Evolutionary conservation across 1,140 invertebrate genomes (phyloP), one percentile per base, ranked within the genome.

Genomic region (Cephus cinctus): DNA sequence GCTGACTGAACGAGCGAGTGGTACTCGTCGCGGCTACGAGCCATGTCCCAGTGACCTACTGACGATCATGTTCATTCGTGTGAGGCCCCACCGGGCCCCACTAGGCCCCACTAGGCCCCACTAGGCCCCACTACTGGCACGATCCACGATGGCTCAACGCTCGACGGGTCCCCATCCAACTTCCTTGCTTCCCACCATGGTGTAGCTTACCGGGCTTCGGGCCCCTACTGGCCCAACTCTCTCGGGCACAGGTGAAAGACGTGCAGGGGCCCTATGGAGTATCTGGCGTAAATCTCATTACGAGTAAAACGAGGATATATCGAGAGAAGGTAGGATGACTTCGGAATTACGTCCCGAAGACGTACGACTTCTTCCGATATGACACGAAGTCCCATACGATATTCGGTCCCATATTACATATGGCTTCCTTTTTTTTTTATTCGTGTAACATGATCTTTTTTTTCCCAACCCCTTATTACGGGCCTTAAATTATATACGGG

Each of bases 31-130:
- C 61, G 57, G 57, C 65, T 59, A 52, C 47, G 61, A 67, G 65
- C 64, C 65, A 57, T 64, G 74, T 73, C 71, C 74, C 61, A 76
- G 63, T 75, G 72, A 76, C 74, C 74, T 75, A 75, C 74, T 75
- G 48, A 59, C 51, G 62, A 56, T 55, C 54, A 51, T 62, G 61
- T 62, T 59, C 57, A 50, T 39, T 41, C 52, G 25, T 42, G 36
- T 44, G 16, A 23, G 35, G 40, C 62, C 54, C 60, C 16, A 50
- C 56, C 46, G 36, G 38, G 43, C 40, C 35, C 47, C 46, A 18
- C 38, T 14, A n/a, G n/a, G n/a, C 18, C 18, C n/a, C 25, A 20
- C 45, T 15, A n/a, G n/a, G n/a, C n/a, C n/a, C n/a, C n/a, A n/a
- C n/a, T n/a, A 9, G 16, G 11, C 32, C 5, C 21, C 50, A 42